Evolutionary conservation across 2,888 invertebrate species (phyloP), one percentile per base, ranked within the genome.

Genomic region (Drosophila villosipedis): DNA sequence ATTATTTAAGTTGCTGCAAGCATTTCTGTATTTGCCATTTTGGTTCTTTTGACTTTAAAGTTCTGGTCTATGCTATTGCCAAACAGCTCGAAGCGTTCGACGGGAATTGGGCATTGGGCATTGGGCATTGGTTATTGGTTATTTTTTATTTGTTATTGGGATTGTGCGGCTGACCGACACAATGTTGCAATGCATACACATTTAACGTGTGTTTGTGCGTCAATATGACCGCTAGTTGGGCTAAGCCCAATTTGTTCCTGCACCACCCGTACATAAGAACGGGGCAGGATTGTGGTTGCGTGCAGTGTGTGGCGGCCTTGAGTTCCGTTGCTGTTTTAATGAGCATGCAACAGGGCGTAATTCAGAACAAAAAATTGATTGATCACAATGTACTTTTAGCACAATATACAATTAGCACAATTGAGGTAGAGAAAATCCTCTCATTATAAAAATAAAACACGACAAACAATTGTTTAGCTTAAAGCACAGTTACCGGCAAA

Each of bases 261-360:
- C 37, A 39, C 37, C 28, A 14, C 7, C 37, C 16, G 10, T 10
- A 22, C 58, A 54, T 7, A 33, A 16, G 7, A 22, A 19, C 19
- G 35, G 28, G 10, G 14, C 16, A 54, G 50, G 59, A 62, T 63
- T 67, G 47, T 4, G 41, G 39, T 30, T 35, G 30, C 10, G 22
- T n/a, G 41, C 39, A 28, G 22, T 28, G 14, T 52, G 57, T 16
- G 49, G 41, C 37, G 7, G 19, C 35, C 22, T 59, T 60, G 41
- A n/a, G 47, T 68, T 60, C 33, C 52, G 19, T 47, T 37, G 47
- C 14, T 33, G 61, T 39, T 41, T 37, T 39, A 47, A 37, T 37
- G 43, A 4, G 57, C 64, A 59, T 76, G 62, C 76, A 76, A 68
- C 71, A 68, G 61, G 71, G 37, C 31, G 30, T 60, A 31, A 55